A percentile compares a stretch with the other conserved stretches of the same genome.
These are phyloP conservation scores for Macrophya annulata DNA, from an alignment of 2,888 invertebrate genomes.

Conservation along the genomic window DNA sequence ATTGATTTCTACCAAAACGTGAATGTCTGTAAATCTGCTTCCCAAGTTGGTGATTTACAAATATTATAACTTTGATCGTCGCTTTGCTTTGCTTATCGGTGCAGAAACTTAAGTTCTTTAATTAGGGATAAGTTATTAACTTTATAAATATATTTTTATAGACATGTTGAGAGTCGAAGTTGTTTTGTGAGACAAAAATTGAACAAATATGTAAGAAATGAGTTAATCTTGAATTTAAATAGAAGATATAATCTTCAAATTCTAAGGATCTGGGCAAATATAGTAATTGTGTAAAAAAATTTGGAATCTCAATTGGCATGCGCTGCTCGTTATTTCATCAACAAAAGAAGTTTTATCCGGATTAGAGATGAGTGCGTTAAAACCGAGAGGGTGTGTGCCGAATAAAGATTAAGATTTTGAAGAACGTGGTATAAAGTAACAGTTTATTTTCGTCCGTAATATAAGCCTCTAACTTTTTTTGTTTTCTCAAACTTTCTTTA, in stretches of 20 bases:
- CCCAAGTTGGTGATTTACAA: neutral
- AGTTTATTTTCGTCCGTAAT: neutral
- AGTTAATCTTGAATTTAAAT: neutral
- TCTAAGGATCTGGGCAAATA: neutral
- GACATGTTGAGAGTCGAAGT: neutral
- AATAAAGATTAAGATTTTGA: neutral
- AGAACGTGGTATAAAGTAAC: constrained; percentile 12
- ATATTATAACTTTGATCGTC: neutral
- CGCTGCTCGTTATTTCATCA: constrained; percentile 25
- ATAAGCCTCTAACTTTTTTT: neutral
- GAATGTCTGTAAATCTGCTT: neutral
- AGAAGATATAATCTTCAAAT: neutral
- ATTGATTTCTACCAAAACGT: neutral
- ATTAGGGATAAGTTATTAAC: neutral
- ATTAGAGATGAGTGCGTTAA: constrained; percentile 4
- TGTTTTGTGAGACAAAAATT: neutral
- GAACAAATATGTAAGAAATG: neutral
- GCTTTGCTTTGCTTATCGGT: neutral
- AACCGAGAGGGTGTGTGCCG: constrained; percentile 3
- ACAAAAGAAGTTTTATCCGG: constrained; percentile 21
- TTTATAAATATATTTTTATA: neutral
- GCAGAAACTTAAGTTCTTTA: neutral
- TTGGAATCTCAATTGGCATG: neutral
- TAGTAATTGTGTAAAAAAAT: neutral
- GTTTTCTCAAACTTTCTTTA: neutral